phyloP scores from a whole-genome alignment of 2,888 invertebrate species.

The Meloe dianella region DNA sequence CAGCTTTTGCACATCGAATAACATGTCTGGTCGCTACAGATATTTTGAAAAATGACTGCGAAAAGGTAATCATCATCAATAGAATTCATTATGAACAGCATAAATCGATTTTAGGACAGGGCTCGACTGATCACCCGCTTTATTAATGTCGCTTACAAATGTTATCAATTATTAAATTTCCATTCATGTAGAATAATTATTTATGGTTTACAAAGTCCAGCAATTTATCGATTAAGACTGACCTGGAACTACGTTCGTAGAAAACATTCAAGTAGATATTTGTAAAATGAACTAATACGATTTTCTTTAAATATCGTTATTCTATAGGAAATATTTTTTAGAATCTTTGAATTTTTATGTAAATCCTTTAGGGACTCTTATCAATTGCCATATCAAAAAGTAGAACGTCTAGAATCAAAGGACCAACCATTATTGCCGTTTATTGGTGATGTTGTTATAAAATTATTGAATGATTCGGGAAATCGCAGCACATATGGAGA shows the following conservation, averaged over 20 bases:
- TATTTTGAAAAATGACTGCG: conserved; percentile 57
- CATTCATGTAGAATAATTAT: conserved; percentile 63
- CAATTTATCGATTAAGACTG: conserved; percentile 60
- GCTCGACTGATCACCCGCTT: conserved; percentile 63
- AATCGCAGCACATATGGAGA: background rate
- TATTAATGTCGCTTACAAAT: conserved; percentile 63
- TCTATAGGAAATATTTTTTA: conserved; percentile 40
- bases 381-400: conserved; percentile 51
- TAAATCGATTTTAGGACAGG: conserved; percentile 53
- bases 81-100: too few relatives aligned
- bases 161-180: conserved; percentile 62
- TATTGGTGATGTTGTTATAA: conserved; percentile 59
- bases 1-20: conserved; percentile 63
- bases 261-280: conserved; percentile 63
- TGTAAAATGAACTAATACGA: conserved; percentile 49
- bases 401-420: conserved; percentile 53
- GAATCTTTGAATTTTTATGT: conserved; percentile 61
- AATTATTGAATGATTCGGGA: conserved; percentile 52
- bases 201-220: conserved; percentile 62
- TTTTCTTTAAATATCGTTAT: background rate
- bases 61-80: conserved; percentile 48
- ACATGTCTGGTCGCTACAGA: conserved; percentile 62
- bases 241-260: conserved; percentile 63
- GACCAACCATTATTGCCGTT: conserved; percentile 55
- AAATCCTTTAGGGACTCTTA: conserved; percentile 60